Percentiles rank a stretch among this genome's conserved stretches.
Evolutionary conservation across 1,140 invertebrate species (phyloP).

Genomic region (Druon quercuslanigerum): DNA sequence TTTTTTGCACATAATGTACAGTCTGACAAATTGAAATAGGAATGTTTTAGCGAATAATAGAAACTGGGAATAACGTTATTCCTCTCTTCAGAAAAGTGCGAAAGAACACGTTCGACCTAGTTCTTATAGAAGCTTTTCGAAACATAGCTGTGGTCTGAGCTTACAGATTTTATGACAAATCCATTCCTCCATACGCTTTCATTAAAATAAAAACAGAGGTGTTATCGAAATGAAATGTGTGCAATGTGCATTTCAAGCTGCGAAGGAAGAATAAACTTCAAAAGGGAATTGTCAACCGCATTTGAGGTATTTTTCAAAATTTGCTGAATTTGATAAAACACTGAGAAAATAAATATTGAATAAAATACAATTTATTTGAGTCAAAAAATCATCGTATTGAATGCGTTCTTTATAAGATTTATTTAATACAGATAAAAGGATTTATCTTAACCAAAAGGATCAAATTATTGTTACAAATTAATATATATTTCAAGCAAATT

Average conservation of each 20-base stretch:
- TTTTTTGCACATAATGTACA: background rate
- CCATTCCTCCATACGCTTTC: slow-evolving; percentile 7
- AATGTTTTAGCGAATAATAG: background rate
- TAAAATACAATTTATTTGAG: too few relatives aligned
- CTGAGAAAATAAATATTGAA: too few relatives aligned
- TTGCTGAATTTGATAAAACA: background rate
- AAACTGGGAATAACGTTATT: background rate
- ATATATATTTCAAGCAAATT: too few relatives aligned
- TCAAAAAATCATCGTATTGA: too few relatives aligned
- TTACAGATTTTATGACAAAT: slow-evolving; percentile 26
- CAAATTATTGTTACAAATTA: too few relatives aligned
- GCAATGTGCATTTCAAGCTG: background rate
- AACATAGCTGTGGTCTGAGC: slow-evolving; percentile 10
- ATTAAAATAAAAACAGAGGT: slow-evolving; percentile 15
- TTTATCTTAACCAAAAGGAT: too few relatives aligned
- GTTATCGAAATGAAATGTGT: slow-evolving; percentile 15
- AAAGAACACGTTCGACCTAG: slow-evolving; percentile 28
- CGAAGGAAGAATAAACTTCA: background rate
- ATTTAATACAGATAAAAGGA: too few relatives aligned
- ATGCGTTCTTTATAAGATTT: too few relatives aligned
- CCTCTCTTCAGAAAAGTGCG: slow-evolving; percentile 8
- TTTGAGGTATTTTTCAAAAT: background rate
- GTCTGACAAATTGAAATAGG: background rate
- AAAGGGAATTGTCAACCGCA: background rate
- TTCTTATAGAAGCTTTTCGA: slow-evolving; percentile 27